These are phyloP conservation scores for Cossypha heuglini DNA, from an alignment of 2,797 vertebrate species.

Conservation along the genomic window DNA sequence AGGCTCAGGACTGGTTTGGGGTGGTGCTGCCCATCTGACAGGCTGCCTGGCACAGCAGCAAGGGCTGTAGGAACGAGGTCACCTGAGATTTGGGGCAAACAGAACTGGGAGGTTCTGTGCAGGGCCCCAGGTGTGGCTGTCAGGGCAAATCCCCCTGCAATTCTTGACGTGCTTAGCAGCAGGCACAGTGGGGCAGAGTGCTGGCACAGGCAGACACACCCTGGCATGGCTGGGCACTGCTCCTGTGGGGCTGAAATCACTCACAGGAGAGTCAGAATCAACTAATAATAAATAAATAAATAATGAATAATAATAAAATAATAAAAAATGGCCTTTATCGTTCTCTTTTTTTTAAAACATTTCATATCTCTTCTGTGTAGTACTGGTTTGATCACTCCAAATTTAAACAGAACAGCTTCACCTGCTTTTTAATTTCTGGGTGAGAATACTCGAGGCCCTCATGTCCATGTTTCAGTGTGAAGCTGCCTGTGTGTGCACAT, in stretches of 20 bases:
- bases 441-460: background rate
- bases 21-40: background rate
- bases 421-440: background rate
- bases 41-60: background rate
- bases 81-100: background rate
- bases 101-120: background rate
- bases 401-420: background rate
- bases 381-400: background rate
- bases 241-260: background rate
- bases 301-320: too few species aligned
- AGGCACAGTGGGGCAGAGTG: background rate
- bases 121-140: background rate
- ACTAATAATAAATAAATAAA: background rate
- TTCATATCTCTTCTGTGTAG: background rate
- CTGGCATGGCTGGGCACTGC: background rate
- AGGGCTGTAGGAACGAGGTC: background rate
- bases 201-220: background rate
- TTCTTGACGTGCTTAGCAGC: fast-evolving
- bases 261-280: background rate
- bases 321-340: background rate
- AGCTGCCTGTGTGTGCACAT: too few species aligned
- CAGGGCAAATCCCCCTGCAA: background rate
- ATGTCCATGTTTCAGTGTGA: fast-evolving
- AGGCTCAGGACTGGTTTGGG: too few species aligned
- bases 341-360: too few species aligned